Conservation (phyloP, 2,797 vertebrate genomes). For the Triplophysa yarkandensis region DNA sequence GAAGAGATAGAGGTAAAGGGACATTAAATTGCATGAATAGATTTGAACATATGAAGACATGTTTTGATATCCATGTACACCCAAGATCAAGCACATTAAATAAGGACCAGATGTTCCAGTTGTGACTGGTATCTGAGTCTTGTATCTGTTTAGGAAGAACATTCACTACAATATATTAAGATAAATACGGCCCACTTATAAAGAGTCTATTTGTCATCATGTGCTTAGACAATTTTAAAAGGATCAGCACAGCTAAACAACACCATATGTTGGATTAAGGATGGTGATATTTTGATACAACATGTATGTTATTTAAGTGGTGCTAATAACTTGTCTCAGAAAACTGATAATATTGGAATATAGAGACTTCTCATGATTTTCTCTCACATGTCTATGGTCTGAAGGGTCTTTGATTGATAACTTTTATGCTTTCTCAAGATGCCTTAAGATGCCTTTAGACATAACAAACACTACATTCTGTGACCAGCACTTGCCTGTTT, state of each 20-base stretch:
- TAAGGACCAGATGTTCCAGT: slow-evolving; percentile 51
- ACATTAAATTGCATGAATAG: slow-evolving; percentile 4
- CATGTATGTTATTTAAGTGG: not conserved
- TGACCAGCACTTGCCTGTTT: not conserved
- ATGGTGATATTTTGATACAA: not conserved
- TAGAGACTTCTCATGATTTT: not conserved
- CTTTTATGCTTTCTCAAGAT: not conserved
- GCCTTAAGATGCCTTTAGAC: not conserved
- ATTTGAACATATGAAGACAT: slow-evolving; percentile 17
- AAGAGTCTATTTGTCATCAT: slow-evolving; percentile 25
- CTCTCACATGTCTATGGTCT: not conserved
- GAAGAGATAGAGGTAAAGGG: slow-evolving; percentile 14
- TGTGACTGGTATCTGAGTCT: slow-evolving; percentile 21
- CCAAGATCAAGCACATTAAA: slow-evolving; percentile 36
- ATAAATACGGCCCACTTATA: slow-evolving; percentile 11
- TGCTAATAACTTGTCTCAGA: slow-evolving; percentile 7
- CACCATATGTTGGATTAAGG: not conserved
- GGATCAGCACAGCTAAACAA: slow-evolving; percentile 6
- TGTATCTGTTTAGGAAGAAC: slow-evolving; percentile 35
- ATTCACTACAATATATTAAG: slow-evolving; percentile 17
- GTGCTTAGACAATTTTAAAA: slow-evolving; percentile 8
- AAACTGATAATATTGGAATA: not conserved
- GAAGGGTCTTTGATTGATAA: not conserved
- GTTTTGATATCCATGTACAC: slow-evolving; percentile 15
- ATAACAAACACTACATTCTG: not conserved